phyloP scores from a whole-genome alignment of 2,113 vertebrate species.

The Oceanodroma tethys region DNA sequence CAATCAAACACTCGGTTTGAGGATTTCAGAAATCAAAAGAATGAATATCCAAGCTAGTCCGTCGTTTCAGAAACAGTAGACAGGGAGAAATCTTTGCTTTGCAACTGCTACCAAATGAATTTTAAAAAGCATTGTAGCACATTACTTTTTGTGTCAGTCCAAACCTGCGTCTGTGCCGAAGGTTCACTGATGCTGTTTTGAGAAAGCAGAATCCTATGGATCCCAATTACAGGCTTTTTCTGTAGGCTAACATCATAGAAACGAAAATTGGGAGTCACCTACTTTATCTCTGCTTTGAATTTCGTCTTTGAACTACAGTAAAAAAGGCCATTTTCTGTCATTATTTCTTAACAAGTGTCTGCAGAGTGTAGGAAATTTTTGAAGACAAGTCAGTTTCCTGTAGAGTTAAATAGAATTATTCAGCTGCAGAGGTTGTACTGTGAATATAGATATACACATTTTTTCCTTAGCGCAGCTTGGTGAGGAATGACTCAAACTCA shows the following conservation, averaged over 20 bases:
- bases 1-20: not conserved
- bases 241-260: not conserved
- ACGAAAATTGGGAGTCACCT: constrained; percentile 39
- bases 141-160: not conserved
- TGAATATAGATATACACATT: not conserved
- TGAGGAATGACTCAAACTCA: not conserved
- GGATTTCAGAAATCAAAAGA: constrained; percentile 13
- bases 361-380: constrained; percentile 21
- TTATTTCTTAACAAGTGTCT: constrained; percentile 53
- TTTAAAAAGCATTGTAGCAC: not conserved
- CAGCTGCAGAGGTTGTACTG: not conserved
- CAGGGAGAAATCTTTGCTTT: not conserved
- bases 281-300: constrained; percentile 41
- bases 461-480: not conserved
- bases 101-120: not conserved
- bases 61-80: not conserved
- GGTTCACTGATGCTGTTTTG: not conserved
- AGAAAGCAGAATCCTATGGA: constrained; percentile 16
- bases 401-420: constrained; percentile 49
- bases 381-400: constrained; percentile 48
- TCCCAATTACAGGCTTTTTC: constrained; percentile 31
- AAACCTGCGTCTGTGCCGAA: not conserved
- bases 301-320: constrained; percentile 30
- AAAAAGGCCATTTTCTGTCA: constrained; percentile 39
- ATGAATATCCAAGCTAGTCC: not conserved